Base-by-base conservation (phyloP, 2,113 vertebrate genomes). In the Haplochromis vanheusdeni region DNA sequence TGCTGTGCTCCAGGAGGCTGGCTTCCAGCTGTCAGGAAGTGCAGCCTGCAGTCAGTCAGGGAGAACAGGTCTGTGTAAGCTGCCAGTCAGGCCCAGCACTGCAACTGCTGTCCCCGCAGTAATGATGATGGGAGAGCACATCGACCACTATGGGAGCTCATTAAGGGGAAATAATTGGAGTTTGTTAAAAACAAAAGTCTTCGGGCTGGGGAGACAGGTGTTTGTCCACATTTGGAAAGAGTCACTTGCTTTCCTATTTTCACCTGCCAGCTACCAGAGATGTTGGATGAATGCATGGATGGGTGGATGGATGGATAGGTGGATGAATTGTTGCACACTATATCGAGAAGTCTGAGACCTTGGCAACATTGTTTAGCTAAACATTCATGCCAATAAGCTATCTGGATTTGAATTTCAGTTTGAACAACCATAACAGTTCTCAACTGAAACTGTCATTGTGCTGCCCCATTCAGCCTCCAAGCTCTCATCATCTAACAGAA, bases 151-250 rank as follows among this genome's bases (percentile, higher is more conserved):
- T 85, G 16, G 93, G 94, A 94, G 95, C 94, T 95, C 94, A 95
- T 96, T 96, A 96, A 90, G 88, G 88, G 58, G 82, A 92, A 89
- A 95, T 96, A 95, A 96, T 95, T 94, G 93, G 94, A 94, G 89
- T 91, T 94, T 94, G 91, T 93, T 94, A 87, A 94, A 95, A 94
- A 91, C 82, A 87, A 87, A 89, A 85, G 31, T 82, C 81, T 86
- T 86, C 45, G 51, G 87, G 89, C 86, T 60, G 54, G 60, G 55
- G 86, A 89, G 92, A 90, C 85, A 89, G 90, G 89, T 93, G 93
- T 92, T 81, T 91, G 87, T 94, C 88, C 91, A 88, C 68, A 89
- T 92, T 84, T 87, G 37, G 58, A 75, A 90, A 89, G 85, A 89
- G 33, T 77, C 21, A 37, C 68, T 56, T 68, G 8, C 49, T 21